Base-by-base conservation (phyloP, 2,888 invertebrate genomes). In the Deilephila porcellus region DNA sequence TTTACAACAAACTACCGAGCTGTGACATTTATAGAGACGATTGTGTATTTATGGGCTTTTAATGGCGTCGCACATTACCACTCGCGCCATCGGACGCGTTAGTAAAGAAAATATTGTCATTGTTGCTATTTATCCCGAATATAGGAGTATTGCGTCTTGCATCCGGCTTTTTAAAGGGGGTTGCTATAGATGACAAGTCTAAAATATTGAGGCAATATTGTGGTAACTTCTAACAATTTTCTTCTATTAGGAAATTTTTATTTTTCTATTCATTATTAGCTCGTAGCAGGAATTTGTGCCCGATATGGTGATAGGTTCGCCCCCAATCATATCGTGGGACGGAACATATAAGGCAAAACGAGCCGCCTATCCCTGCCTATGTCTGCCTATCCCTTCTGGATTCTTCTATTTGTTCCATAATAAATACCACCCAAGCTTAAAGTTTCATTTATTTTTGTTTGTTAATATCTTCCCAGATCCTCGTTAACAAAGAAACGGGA, bases 31-130 rank as follows among this genome's bases (percentile, higher is more conserved):
- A 92, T 91, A 89, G 90, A 90, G 88, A 89, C 89, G 89, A 90
- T 90, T 86, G 88, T 86, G 88, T 93, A 93, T 93, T 94, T 94
- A 92, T 93, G 91, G 89, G 80, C 86, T 92, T 93, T 93, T 94
- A 94, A 93, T 93, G 94, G 91, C 86, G 76, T 83, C 80, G 88
- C 89, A 91, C 93, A 93, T 94, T 94, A 94, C 90, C 85, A 82
- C 81, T 77, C 78, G 76, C 83, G 82, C 78, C 76, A 78, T 74
- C 79, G 82, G 76, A 81, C 80, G 90, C 88, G 87, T 87, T 85
- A 86, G 84, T 84, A 83, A 71, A 88, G 90, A 89, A 89, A 90
- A 90, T 89, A 89, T 90, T 88, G 90, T 90, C 88, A 90, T 88
- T 90, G 86, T 83, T 78, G 87, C 88, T 91, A 89, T 91, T 89